phyloP scores from a whole-genome alignment of 92 coral and sea anemone species.

The Epizoanthus ramosus region DNA sequence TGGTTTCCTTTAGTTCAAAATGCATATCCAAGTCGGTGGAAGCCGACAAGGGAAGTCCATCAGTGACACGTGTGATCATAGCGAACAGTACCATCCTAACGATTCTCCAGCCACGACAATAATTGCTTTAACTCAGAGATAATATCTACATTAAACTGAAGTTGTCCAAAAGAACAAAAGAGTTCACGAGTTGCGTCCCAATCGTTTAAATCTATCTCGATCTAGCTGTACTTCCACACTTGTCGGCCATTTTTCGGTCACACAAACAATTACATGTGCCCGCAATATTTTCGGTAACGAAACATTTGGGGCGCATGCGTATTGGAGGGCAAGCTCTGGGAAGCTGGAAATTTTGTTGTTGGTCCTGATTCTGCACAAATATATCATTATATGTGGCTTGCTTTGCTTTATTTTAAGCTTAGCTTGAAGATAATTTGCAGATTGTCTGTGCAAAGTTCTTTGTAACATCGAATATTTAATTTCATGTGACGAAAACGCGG shows the following conservation, averaged over 20 bases:
- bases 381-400: too few relatives aligned
- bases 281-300: conserved; percentile 14
- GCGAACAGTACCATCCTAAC: conserved; percentile 87
- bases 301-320: conserved; percentile 1
- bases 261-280: not conserved
- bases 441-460: too few relatives aligned
- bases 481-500: too few relatives aligned
- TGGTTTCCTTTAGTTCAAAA: conserved; percentile 95
- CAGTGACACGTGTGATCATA: conserved; percentile 90
- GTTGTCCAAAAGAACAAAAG: not conserved
- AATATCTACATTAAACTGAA: not conserved
- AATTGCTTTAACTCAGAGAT: not conserved
- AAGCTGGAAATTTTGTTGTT: too few relatives aligned
- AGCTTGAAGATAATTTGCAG: too few relatives aligned
- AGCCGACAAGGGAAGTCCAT: conserved; percentile 95
- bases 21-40: conserved; percentile 96
- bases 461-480: too few relatives aligned
- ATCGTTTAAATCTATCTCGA: too few relatives aligned
- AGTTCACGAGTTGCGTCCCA: not conserved
- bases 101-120: not conserved
- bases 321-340: not conserved
- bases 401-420: too few relatives aligned
- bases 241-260: not conserved
- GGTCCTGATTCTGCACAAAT: too few relatives aligned
- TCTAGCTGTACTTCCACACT: not conserved